Evolutionary conservation across 2,888 invertebrate genomes (phyloP), one percentile per base, ranked within the genome.

Genomic region (Epinotia ramella): DNA sequence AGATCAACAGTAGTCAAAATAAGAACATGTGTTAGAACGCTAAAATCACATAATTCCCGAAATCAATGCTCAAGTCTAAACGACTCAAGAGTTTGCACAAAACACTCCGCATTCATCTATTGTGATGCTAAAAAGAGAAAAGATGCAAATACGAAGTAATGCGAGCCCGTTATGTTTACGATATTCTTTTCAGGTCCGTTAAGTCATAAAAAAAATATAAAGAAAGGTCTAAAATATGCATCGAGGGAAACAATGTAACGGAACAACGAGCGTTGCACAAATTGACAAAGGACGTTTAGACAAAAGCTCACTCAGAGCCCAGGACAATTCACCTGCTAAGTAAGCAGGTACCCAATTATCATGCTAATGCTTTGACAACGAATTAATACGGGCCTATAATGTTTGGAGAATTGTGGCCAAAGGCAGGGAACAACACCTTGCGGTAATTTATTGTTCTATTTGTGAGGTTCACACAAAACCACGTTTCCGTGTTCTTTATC

Each of bases 401-500:
- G 89, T 94, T 93, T 91, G 87, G 89, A 86, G 87, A 86, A 91
- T 88, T 94, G 94, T 90, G 94, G 94, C 89, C 89, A 89, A 87
- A 87, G 87, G 84, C 82, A 83, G 86, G 86, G 84, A 87, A 87
- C 88, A 89, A 90, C 94, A 93, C 93, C 93, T 94, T 93, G 90
- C 84, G 85, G 87, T 93, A 90, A 94, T 94, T 93, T 94, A 94
- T 92, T 86, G 87, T 85, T 86, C 87, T 91, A 88, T 92, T 91
- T 88, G 86, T 88, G 84, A 83, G 86, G 84, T 85, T 65, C 60
- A 57, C 67, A 93, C 92, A 94, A 94, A 92, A 90, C 88, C 90
- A 86, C 87, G 88, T 94, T 93, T 94, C 93, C 93, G 91, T 92
- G 91, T 93, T 91, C 89, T 91, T 90, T 91, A 92, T 92, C 90